Evolutionary conservation across 2,113 vertebrate species (phyloP), one percentile per base, ranked within the genome.

Genomic region (Xyrauchen texanus): DNA sequence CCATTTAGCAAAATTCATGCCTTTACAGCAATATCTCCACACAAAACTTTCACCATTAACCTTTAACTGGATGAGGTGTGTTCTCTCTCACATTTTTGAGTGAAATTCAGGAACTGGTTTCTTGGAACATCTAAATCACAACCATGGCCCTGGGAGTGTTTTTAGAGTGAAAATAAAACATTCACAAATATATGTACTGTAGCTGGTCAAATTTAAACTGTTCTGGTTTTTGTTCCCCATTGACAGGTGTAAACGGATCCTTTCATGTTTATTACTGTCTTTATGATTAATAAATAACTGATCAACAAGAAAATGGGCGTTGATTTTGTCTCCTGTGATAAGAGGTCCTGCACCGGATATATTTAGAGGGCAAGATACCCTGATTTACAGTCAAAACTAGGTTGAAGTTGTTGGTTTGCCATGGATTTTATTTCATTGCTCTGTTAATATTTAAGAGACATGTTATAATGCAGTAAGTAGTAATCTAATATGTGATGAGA

Each of bases 221-320:
- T 34, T 34, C 63, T 49, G 7, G 4, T 44, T 45, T 7, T 49
- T 42, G 49, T 53, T 76, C 78, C 52, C 44, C 55, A 66, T 77
- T 72, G 62, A 15, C 16, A 7, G 42, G 16, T 57, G 44, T 5
- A 34, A 34, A 34, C 21, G 6, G 61, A 65, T 53, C 13, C 13
- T 51, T 85, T 84, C 21, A 74, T 68, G 21, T 77, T 81, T 87
- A 85, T 87, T 76, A 3, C 71, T 64, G 55, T 84, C 80, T 82
- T 7, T 3, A 34, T 55, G 86, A 88, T 91, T 91, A 93, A 92
- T 93, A 75, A 92, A 82, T 93, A 92, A 93, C 92, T 83, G 6
- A 0, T 57, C 51, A 53, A 85, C 71, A 64, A 64, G 15, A 81
- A 21, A 78, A 72, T 81, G 86, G 90, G 89, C 69, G 90, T 87